Conservation (phyloP, 2,797 vertebrate species). For the Oceanodroma leucorhoa region DNA sequence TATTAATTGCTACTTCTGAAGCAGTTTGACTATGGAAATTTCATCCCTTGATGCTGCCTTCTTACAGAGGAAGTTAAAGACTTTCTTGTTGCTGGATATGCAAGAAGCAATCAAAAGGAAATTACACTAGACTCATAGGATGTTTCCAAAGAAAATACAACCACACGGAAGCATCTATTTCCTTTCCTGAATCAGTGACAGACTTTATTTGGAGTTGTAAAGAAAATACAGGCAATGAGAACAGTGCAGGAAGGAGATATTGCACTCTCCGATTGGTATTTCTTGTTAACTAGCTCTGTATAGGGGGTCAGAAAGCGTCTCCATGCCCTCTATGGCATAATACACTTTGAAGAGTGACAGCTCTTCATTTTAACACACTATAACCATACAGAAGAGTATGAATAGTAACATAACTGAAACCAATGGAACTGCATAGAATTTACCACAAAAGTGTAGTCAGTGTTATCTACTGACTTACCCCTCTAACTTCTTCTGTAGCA, state of each 20-base stretch:
- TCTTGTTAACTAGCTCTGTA: background rate
- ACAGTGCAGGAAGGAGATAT: background rate
- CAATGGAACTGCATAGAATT: background rate
- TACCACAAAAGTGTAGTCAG: background rate
- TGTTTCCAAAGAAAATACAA: background rate
- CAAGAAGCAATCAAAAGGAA: background rate
- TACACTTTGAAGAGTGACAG: background rate
- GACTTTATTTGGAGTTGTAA: background rate
- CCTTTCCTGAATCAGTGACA: background rate
- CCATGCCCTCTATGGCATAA: background rate
- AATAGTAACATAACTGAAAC: background rate
- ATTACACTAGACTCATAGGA: background rate
- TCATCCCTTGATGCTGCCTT: background rate
- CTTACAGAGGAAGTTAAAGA: background rate
- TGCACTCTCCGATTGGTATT: background rate
- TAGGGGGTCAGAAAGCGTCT: background rate
- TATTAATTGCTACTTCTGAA: constrained; percentile 26
- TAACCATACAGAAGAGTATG: background rate
- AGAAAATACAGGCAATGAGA: background rate
- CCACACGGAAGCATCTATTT: background rate
- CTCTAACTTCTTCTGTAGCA: background rate
- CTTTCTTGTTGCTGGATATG: background rate
- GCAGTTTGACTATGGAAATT: background rate
- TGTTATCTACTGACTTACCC: background rate
- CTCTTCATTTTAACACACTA: background rate